Conservation (phyloP, 2,113 vertebrate species). For the Malaclemys terrapin region DNA sequence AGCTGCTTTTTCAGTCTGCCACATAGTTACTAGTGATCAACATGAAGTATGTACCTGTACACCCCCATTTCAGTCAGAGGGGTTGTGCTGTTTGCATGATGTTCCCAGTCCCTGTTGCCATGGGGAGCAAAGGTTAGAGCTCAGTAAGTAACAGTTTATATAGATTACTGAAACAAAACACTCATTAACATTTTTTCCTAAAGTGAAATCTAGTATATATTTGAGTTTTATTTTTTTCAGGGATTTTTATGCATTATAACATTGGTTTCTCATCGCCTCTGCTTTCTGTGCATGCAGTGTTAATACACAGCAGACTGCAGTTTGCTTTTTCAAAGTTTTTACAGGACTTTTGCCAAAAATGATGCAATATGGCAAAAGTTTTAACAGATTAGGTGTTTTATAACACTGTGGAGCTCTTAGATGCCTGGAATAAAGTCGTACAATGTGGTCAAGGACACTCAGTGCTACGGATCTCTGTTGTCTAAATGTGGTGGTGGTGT, state of each 20-base stretch:
- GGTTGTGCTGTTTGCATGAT: background rate
- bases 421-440: background rate
- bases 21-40: rapidly evolving
- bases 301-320: background rate
- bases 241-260: background rate
- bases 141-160: background rate
- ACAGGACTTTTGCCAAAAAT: background rate
- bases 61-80: background rate
- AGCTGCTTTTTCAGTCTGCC: background rate
- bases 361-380: background rate
- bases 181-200: background rate
- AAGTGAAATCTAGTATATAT: background rate
- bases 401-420: background rate
- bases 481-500: background rate
- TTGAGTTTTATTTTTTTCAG: background rate
- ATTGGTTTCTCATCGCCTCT: background rate
- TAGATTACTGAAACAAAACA: background rate
- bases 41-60: background rate
- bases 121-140: background rate
- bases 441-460: background rate
- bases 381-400: background rate
- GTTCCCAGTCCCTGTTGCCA: background rate
- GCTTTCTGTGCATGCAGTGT: background rate
- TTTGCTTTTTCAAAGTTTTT: background rate
- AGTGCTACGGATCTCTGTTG: background rate